phyloP scores from a whole-genome alignment of 2,797 vertebrate species.

The Sarcoramphus papa region DNA sequence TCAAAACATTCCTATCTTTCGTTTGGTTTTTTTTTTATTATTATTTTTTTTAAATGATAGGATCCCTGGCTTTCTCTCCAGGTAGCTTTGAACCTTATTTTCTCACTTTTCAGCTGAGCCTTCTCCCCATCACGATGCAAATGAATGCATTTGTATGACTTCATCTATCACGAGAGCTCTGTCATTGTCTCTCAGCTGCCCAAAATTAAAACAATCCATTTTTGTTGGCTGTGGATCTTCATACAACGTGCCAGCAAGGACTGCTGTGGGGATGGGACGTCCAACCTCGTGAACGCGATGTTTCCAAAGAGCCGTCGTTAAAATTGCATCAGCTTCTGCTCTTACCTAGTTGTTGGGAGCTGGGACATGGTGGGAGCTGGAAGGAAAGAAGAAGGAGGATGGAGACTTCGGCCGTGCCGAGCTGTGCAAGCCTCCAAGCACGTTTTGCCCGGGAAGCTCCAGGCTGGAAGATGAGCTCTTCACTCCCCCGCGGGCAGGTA shows the following conservation, averaged over 20 bases:
- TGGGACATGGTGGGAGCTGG: not conserved
- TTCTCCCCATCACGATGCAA: accelerated
- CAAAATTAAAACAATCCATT: not conserved
- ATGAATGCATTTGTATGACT: accelerated
- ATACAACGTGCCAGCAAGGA: accelerated
- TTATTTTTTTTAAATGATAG: too few species aligned
- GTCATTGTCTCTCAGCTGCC: accelerated
- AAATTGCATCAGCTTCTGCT: not conserved
- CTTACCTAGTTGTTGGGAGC: not conserved
- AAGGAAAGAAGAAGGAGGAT: not conserved
- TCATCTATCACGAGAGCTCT: accelerated
- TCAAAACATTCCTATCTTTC: not conserved
- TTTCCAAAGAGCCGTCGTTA: not conserved
- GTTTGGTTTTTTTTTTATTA: too few species aligned
- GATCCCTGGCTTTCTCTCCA: not conserved
- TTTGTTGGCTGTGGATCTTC: not conserved
- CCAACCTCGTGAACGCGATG: accelerated
- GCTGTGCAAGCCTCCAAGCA: too few species aligned
- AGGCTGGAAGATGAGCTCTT: not conserved
- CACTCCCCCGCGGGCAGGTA: accelerated
- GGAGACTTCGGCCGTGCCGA: accelerated
- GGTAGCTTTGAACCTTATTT: not conserved
- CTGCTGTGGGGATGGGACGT: accelerated
- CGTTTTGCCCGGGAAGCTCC: not conserved
- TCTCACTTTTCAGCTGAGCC: not conserved